Evolutionary conservation across 1,140 invertebrate species (phyloP), one percentile per base, ranked within the genome.

Genomic region (Ridgeia piscesae): DNA sequence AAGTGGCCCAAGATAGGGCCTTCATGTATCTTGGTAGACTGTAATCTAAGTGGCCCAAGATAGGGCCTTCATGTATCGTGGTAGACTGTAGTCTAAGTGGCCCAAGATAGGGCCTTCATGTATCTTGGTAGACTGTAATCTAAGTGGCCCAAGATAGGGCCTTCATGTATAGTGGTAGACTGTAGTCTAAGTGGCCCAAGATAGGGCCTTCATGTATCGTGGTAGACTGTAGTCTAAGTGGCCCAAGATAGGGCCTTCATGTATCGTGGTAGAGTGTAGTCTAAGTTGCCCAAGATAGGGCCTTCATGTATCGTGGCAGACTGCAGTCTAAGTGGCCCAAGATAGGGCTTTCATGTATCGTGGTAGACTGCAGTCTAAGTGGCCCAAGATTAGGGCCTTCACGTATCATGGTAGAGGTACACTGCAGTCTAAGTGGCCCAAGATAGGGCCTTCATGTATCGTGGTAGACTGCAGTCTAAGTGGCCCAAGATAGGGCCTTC

Each of bases 141-240:
- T 11, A 97, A 97, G 93, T 99, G 98, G 98, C 96, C 97, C 0
- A 99, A 98, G 96, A 98, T 98, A 95, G 93, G 95, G 93, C 17
- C 90, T 91, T 42, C 42, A 42, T 42, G 42, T 14, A 96, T 98
- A 2, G n/a, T n/a, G n/a, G n/a, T 11, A 94, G 96, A 35, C 94
- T 98, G 14, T 98, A 98, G 96, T 97, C 98, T 11, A 97, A 97
- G 93, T 99, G 98, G 98, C 96, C 97, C 0, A 99, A 98, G 96
- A 98, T 98, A 95, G 93, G 95, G 92, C 17, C 90, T 91, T 42
- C 42, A 42, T 42, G 42, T 42, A 4, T 42, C 42, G 94, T n/a
- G n/a, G 98, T 1, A 94, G 96, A 35, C 94, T 98, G 14, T 98
- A 98, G 96, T 97, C 98, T 11, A 97, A 97, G 93, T 99, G 98